phyloP scores from a whole-genome alignment of 2,113 vertebrate genomes.

The Ancistrus triradiatus region DNA sequence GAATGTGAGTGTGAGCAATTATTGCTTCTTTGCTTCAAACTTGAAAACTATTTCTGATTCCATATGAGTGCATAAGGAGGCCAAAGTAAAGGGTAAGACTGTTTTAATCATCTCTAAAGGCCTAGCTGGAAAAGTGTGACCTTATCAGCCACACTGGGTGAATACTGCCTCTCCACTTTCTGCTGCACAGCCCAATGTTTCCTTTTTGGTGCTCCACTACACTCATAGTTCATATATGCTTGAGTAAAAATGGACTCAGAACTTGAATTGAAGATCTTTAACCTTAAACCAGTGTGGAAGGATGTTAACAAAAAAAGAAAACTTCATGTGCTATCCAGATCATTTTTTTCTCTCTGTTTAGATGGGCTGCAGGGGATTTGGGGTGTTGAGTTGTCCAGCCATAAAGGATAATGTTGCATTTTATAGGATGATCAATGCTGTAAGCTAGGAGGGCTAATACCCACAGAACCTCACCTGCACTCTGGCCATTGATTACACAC shows the following conservation, averaged over 20 bases:
- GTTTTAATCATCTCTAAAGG: slow-evolving; percentile 7
- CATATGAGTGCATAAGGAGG: not conserved
- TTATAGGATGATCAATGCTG: slow-evolving; percentile 26
- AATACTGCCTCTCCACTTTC: not conserved
- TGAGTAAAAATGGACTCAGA: not conserved
- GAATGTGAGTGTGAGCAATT: too few relatives aligned
- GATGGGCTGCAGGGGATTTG: slow-evolving; percentile 8
- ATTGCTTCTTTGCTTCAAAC: not conserved
- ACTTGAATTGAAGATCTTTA: slow-evolving; percentile 12
- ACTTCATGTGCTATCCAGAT: not conserved
- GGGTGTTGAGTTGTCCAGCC: slow-evolving; percentile 11
- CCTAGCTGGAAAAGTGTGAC: not conserved
- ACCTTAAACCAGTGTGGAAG: slow-evolving; percentile 7
- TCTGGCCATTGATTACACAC: slow-evolving; percentile 13
- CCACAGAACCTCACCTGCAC: slow-evolving; percentile 12
- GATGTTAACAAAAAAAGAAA: not conserved
- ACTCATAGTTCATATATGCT: not conserved
- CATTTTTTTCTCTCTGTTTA: slow-evolving; percentile 13
- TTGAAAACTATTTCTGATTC: not conserved
- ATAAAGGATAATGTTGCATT: slow-evolving; percentile 28
- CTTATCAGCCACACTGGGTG: not conserved
- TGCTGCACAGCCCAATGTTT: not conserved
- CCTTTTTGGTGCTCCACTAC: not conserved
- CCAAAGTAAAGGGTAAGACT: not conserved
- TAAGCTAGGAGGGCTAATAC: not conserved